Evolutionary conservation across 2,888 invertebrate species (phyloP), one percentile per base, ranked within the genome.

Genomic region (Nemapogon koenigi): DNA sequence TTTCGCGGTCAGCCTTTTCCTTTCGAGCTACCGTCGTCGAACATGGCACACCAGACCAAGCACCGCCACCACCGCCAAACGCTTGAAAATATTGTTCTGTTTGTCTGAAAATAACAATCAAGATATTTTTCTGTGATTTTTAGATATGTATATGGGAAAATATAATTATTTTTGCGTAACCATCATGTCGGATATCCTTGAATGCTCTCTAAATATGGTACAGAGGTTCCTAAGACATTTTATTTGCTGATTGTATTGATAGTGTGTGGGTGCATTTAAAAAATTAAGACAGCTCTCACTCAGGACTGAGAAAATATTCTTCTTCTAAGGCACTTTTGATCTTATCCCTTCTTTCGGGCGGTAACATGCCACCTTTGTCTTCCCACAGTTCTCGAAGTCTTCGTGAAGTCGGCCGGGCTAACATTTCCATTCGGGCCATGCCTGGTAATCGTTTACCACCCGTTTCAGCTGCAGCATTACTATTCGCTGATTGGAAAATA

Each of bases 21-120:
- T 58, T 61, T 11, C 71, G 62, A 26, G 44, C 51, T 4, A 46
- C 42, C 57, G 61, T 57, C 6, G 60, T 58, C 1, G 62, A 59
- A 0, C 63, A 57, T 2, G 65, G 48, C 2, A 56, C 43, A 65
- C 67, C 62, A 1, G 13, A 13, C 22, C 28, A 26, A n/a, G 13
- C 17, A 16, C 29, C 10, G 26, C 30, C 40, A 1, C 48, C 57
- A 32, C 53, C 65, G 46, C 54, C 53, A 14, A 83, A 40, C 2
- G 81, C 66, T 57, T 69, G 72, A 49, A 84, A 84, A 49, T 84
- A 83, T 49, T 76, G 72, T 46, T 83, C 82, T 0, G 83, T 83
- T 68, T 83, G 83, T 49, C 81, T 81, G 47, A 25, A n/a, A 46
- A 33, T 31, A 11, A n/a, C 15, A 11, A 11, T 13, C 6, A 1